Base-by-base conservation (phyloP, 2,113 vertebrate species). In the Semnornis frantzii region DNA sequence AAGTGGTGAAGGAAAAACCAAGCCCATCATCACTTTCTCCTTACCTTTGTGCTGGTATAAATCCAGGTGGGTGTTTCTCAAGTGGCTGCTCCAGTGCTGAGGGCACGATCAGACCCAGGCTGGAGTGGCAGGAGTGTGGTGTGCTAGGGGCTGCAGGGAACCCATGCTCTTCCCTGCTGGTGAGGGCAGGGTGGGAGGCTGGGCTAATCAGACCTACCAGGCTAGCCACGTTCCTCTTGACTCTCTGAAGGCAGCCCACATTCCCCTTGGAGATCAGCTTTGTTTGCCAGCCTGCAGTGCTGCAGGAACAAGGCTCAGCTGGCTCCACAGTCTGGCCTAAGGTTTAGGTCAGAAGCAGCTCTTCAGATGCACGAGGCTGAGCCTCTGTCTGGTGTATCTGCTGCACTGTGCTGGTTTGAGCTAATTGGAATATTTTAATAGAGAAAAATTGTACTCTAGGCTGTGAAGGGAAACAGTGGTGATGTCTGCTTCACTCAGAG, bases 31-130 rank as follows among this genome's bases (percentile, higher is more conserved):
- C 1, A 0, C 1, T n/a, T 77, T 70, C 19, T 63, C 70, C 54
- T 82, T 1, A 0, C 9, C 54, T 62, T 78, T 71, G 55, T 76
- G 23, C 64, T 2, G 0, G 63, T 0, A 0, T 39, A 71, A 80
- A 60, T 27, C 54, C 24, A 89, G 73, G 76, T 30, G 3, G 23
- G 64, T n/a, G 31, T 46, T 85, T 25, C 63, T 44, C 9, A 3
- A 33, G 82, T 12, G 8, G 28, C 63, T 30, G 74, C 2, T 6
- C 37, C 37, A 8, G 82, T 34, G 75, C 37, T 3, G 2, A 59
- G 24, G 83, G 4, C 5, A 60, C 34, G 63, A 79, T 78, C n/a
- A 63, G 70, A 78, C 71, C 30, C 58, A 48, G 10, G 31, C 72
- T 48, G 79, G 58, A 78, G 85, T 21, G 65, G 74, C 28, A 42